Evolutionary conservation across 92 coral and sea anemone genomes (phyloP), one percentile per base, ranked within the genome.

Genomic region (Plumapathes pennacea): DNA sequence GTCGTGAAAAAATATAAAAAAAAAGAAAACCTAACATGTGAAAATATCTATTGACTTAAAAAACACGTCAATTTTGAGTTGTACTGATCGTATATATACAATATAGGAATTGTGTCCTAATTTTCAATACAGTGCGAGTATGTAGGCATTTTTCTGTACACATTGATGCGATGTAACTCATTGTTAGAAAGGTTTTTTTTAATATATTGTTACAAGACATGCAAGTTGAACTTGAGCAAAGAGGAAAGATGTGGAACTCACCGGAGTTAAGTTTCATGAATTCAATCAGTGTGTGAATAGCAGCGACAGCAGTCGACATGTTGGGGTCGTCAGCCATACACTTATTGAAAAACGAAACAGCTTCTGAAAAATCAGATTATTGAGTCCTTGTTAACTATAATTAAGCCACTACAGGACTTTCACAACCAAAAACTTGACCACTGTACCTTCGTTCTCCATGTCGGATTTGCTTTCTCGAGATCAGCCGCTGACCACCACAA

Each of bases 381-480:
- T 2, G 21, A 25, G 33, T 12, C 25, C 7, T 14, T 31, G n/a
- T 23, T 9, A 30, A 3, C 46, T 46, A 1, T 10, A 36, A 38
- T n/a, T 19, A 32, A 44, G 22, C 36, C 36, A 44, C 23, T 31
- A 13, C 28, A 18, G 27, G 19, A 39, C 3, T 15, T 20, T 17
- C 30, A 57, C 27, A 12, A 0, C 1, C 22, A 14, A 56, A 10
- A 40, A 22, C 10, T 19, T 14, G 38, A 4, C 38, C 24, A 59
- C 13, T 33, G 1, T 62, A 91, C 97, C 97, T 76, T 91, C 85
- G 82, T 71, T 74, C 78, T 88, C 97, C 97, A 91, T 91, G 48
- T 84, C 80, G 81, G 18, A 28, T 47, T 48, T 32, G 2, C 13
- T 5, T 28, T 54, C 14, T 2, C 10, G 18, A 18, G 47, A 24